Evolutionary conservation across 2,797 vertebrate genomes (phyloP).

Genomic region (Percopsis omiscomaycus): DNA sequence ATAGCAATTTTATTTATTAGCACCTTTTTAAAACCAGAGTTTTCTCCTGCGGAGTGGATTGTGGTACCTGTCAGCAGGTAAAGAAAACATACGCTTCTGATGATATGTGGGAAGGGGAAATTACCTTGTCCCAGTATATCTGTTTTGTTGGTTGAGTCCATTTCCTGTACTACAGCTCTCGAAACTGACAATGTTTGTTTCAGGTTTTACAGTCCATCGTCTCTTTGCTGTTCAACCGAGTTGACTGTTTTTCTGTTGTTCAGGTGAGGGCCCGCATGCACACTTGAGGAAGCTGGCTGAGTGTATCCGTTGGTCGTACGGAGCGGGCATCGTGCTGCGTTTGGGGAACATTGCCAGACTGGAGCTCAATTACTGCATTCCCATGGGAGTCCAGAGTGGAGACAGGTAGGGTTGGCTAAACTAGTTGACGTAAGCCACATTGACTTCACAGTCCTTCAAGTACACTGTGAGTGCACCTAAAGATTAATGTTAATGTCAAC

Average conservation of each 20-base stretch:
- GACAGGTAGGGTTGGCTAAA: constrained; percentile 81
- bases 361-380: constrained; percentile 97
- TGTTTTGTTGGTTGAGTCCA: too few relatives aligned
- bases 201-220: not conserved
- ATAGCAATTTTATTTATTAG: too few relatives aligned
- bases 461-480: not conserved
- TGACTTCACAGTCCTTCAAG: not conserved
- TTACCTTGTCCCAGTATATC: too few relatives aligned
- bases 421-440: not conserved
- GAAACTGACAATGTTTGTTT: too few relatives aligned
- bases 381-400: constrained; percentile 93
- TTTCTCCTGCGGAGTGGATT: too few relatives aligned
- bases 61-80: too few relatives aligned
- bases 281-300: constrained; percentile 90
- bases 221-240: not conserved
- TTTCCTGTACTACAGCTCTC: too few relatives aligned
- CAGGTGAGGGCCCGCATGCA: constrained; percentile 91
- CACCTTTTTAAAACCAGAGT: too few relatives aligned
- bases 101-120: too few relatives aligned
- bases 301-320: constrained; percentile 95
- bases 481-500: not conserved
- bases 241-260: not conserved
- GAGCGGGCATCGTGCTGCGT: constrained; percentile 87
- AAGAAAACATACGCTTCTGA: too few relatives aligned
- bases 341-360: constrained; percentile 95